These are phyloP conservation scores for Listronotus oregonensis DNA, from an alignment of 1,140 invertebrate genomes.

Conservation along the genomic window DNA sequence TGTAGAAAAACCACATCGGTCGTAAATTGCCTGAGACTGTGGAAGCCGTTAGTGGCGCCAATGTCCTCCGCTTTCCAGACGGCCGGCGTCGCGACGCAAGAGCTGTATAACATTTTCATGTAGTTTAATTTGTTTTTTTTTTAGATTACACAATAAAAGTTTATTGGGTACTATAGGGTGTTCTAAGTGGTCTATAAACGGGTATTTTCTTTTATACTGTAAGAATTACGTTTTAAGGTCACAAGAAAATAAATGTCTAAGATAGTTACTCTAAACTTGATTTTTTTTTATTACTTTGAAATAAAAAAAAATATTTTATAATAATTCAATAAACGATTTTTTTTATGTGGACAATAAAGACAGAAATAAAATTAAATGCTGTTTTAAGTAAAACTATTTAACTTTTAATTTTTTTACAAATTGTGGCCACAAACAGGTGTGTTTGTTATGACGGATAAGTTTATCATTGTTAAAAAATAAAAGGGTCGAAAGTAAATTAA, in stretches of 20 bases:
- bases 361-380: too few relatives aligned
- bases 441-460: too few relatives aligned
- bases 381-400: too few relatives aligned
- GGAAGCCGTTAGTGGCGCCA: conserved; percentile 30
- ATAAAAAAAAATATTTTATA: too few relatives aligned
- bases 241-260: not conserved
- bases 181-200: conserved; percentile 14
- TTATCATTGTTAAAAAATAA: too few relatives aligned
- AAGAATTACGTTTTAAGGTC: conserved; percentile 12
- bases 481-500: too few relatives aligned
- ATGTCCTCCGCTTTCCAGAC: conserved; percentile 26
- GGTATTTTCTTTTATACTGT: not conserved
- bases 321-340: too few relatives aligned
- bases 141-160: conserved; percentile 26
- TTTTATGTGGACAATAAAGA: too few relatives aligned
- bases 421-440: too few relatives aligned
- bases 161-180: conserved; percentile 11
- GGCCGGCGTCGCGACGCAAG: conserved; percentile 28
- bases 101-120: conserved; percentile 19
- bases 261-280: too few relatives aligned
- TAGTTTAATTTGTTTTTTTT: conserved; percentile 22
- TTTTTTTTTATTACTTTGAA: too few relatives aligned
- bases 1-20: conserved; percentile 26
- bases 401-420: too few relatives aligned
- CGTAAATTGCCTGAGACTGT: conserved; percentile 30